Conservation (phyloP, 2,113 vertebrate genomes). For the Clupea harengus region DNA sequence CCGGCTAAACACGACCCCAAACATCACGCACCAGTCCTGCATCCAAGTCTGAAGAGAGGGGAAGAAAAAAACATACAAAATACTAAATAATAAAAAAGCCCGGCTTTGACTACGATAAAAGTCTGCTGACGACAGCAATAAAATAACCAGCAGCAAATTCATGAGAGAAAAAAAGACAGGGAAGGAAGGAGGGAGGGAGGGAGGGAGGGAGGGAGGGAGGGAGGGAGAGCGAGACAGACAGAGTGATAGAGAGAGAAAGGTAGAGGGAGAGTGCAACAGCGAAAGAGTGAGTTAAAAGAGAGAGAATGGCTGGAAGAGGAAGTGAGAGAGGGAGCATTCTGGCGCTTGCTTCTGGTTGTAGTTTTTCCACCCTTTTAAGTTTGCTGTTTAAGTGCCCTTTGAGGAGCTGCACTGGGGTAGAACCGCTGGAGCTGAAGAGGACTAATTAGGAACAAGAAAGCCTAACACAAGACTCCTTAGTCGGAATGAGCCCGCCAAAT, state of each 20-base stretch:
- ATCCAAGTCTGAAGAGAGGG: slow-evolving; percentile 72
- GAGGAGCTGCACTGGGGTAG: not conserved
- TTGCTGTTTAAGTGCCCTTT: slow-evolving; percentile 9
- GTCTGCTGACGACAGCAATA: slow-evolving; percentile 96
- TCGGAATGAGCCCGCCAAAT: not conserved
- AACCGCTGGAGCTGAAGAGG: not conserved
- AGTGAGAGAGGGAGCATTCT: slow-evolving; percentile 46
- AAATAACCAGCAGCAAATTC: slow-evolving; percentile 77
- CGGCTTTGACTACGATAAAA: slow-evolving; percentile 95
- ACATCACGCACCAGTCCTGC: slow-evolving; percentile 84
- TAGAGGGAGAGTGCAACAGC: slow-evolving; percentile 43
- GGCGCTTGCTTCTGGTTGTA: not conserved
- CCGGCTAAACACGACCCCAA: slow-evolving; percentile 87
- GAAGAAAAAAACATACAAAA: slow-evolving; percentile 36
- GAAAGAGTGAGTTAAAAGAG: slow-evolving; percentile 36
- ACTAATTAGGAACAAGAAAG: slow-evolving; percentile 7
- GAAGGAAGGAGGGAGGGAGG: not conserved
- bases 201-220: not conserved
- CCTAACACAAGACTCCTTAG: not conserved
- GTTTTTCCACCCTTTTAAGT: slow-evolving; percentile 19
- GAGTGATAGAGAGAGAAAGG: not conserved
- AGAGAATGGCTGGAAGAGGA: slow-evolving; percentile 33
- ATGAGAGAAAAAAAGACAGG: not conserved
- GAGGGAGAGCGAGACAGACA: slow-evolving; percentile 46
- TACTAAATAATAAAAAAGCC: slow-evolving; percentile 49